These are phyloP conservation scores for Stenodema calcarata DNA, from an alignment of 2,888 invertebrate species.

Conservation along the genomic window DNA sequence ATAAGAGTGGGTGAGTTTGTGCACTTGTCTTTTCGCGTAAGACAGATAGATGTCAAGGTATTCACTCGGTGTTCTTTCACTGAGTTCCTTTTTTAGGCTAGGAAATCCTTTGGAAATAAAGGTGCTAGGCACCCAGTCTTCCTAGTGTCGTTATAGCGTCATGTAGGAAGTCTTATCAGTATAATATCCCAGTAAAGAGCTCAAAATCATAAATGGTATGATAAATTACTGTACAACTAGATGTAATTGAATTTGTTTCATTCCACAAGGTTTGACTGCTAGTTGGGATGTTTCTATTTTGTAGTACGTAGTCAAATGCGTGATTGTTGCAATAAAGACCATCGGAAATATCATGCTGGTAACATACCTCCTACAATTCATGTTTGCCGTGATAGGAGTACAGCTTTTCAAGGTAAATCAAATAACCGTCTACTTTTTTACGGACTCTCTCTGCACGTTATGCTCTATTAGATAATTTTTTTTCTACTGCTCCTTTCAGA, in stretches of 20 bases:
- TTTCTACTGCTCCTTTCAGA: constrained; percentile 37
- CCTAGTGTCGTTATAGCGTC: not conserved
- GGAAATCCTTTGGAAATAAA: not conserved
- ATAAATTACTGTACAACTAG: constrained; percentile 53
- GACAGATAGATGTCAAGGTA: not conserved
- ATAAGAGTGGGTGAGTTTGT: not conserved
- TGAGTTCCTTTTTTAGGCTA: constrained; percentile 44
- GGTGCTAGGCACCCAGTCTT: not conserved
- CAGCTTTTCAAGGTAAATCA: constrained; percentile 98
- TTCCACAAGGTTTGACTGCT: constrained; percentile 54
- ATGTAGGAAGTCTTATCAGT: not conserved
- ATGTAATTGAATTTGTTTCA: constrained; percentile 32
- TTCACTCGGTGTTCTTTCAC: constrained; percentile 55
- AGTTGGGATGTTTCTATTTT: constrained; percentile 58
- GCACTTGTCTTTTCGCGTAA: not conserved
- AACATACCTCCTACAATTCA: constrained; percentile 99
- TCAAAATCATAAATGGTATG: constrained; percentile 55
- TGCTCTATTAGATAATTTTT: constrained; percentile 31
- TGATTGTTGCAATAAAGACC: constrained; percentile 97
- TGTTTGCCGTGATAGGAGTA: constrained; percentile 99
- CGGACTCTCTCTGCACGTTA: constrained; percentile 43
- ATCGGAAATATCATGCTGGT: constrained; percentile 99
- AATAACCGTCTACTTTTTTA: constrained; percentile 41
- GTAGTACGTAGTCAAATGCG: constrained; percentile 99
- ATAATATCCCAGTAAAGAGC: not conserved